These are phyloP conservation scores for Pristionchus entomophagus DNA, from an alignment of 2,888 invertebrate species.

Conservation along the genomic window DNA sequence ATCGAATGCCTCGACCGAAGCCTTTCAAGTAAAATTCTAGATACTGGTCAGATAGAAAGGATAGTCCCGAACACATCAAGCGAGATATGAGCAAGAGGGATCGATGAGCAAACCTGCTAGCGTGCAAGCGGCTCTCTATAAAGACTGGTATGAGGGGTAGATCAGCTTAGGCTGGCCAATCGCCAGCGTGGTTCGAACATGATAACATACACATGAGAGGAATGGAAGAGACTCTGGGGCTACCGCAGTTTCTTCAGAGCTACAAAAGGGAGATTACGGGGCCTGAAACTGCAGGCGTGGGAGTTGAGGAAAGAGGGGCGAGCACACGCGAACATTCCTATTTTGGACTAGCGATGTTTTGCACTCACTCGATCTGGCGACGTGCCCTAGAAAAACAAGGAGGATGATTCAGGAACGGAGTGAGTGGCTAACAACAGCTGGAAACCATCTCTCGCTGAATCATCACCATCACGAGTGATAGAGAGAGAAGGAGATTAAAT, in stretches of 20 bases:
- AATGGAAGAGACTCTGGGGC: not conserved
- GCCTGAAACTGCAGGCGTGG: not conserved
- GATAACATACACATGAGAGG: not conserved
- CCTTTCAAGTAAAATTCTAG: too few species aligned
- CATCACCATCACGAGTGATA: conserved; percentile 20
- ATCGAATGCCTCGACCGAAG: too few species aligned
- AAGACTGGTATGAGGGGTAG: not conserved
- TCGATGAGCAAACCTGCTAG: conserved; percentile 17
- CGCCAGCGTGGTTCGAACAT: not conserved
- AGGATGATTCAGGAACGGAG: not conserved
- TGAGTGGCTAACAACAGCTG: conserved; percentile 16
- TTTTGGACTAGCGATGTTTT: not conserved
- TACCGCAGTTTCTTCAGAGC: not conserved
- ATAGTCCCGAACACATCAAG: too few species aligned
- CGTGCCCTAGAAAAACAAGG: not conserved
- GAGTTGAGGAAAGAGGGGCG: not conserved
- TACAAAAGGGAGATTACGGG: not conserved
- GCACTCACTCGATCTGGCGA: not conserved
- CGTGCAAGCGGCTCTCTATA: not conserved
- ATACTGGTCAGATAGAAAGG: too few species aligned
- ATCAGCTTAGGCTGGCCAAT: not conserved
- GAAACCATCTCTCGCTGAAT: not conserved
- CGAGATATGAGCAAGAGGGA: not conserved
- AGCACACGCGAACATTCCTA: not conserved
- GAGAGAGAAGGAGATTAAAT: not conserved